phyloP scores from a whole-genome alignment of 2,113 vertebrate genomes.

The Pitta sordida region DNA sequence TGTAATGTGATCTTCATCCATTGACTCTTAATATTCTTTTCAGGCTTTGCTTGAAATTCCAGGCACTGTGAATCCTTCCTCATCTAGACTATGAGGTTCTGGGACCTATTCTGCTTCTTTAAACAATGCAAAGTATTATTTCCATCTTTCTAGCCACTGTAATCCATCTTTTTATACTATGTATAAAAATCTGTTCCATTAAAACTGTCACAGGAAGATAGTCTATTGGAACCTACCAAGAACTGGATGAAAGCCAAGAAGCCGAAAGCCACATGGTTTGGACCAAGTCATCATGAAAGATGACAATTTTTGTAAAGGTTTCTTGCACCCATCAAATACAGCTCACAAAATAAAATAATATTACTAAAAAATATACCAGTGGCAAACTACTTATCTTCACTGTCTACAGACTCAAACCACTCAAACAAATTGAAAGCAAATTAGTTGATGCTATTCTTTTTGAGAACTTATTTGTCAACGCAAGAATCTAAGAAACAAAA shows the following conservation, averaged over 20 bases:
- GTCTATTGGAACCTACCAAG: background rate
- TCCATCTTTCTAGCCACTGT: background rate
- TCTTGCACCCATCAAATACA: background rate
- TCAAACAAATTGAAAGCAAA: background rate
- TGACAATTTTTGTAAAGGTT: background rate
- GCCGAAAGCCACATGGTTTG: background rate
- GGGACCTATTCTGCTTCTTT: background rate
- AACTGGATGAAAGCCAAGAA: background rate
- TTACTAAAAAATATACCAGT: background rate
- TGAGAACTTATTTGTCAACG: background rate
- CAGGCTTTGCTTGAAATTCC: background rate
- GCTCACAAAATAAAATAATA: background rate
- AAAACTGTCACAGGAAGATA: background rate
- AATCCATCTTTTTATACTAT: background rate
- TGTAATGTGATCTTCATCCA: background rate
- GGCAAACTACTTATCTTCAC: background rate
- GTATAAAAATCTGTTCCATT: background rate
- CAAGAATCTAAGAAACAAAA: background rate
- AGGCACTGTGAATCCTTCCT: background rate
- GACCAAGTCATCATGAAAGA: background rate
- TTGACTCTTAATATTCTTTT: background rate
- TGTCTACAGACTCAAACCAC: background rate
- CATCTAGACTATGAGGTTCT: background rate
- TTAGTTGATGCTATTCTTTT: background rate
- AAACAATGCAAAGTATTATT: background rate